Conservation (phyloP, 2,888 invertebrate genomes). For the Brachylomia viminalis region DNA sequence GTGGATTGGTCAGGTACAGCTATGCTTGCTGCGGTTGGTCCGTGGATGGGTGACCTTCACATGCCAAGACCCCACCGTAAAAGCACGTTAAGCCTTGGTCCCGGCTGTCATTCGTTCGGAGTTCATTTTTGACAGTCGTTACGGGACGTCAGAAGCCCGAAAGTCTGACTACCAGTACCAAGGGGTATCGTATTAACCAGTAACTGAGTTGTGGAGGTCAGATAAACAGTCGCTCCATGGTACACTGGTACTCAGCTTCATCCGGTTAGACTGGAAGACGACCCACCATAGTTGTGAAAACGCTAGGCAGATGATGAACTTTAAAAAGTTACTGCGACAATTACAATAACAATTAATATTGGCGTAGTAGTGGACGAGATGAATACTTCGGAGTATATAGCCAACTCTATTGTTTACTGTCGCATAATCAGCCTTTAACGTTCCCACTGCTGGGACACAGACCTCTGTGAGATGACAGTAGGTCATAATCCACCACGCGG, state of each 20-base stretch:
- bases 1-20: not conserved
- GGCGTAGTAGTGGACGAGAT: not conserved
- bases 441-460: not conserved
- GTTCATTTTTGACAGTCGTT: not conserved
- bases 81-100: not conserved
- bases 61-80: not conserved
- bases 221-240: too few relatives aligned
- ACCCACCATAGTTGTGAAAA: too few relatives aligned
- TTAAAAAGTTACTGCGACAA: not conserved
- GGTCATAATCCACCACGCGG: not conserved
- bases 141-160: not conserved
- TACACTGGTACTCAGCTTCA: too few relatives aligned
- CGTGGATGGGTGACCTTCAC: not conserved
- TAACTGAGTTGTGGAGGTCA: not conserved
- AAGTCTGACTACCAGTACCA: not conserved
- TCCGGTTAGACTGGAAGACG: too few relatives aligned
- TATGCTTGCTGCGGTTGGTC: not conserved
- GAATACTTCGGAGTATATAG: not conserved
- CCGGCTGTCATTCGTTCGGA: not conserved
- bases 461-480: not conserved
- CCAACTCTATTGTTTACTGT: not conserved
- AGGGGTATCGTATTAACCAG: not conserved
- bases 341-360: too few relatives aligned
- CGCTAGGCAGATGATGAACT: too few relatives aligned
- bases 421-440: not conserved